Base-by-base conservation (phyloP, 2,888 invertebrate genomes). In the Hermodice carunculata region DNA sequence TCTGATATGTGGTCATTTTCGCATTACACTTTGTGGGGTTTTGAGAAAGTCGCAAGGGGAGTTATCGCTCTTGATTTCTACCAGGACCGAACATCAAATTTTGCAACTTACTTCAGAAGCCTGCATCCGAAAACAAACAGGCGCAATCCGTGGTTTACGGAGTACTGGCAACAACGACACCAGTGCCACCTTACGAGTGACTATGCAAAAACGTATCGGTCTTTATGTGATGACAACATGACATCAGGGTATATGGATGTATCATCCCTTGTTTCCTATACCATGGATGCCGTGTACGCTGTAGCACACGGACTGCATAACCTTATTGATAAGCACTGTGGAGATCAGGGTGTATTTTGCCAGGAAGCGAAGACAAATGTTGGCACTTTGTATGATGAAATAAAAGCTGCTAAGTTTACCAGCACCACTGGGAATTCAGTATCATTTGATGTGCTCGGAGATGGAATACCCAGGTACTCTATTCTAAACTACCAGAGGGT, bases 281-380 rank as follows among this genome's bases (percentile, higher is more conserved):
- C 59, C 0, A 64, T 80, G 1, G 78, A 81, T 53, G 76, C 78
- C 14, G 71, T 78, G 5, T 79, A 76, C 61, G 76, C 75, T 1
- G 58, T 79, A 31, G 76, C 74, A 1, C 69, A 72, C 11, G 76
- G 76, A 5, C 49, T 80, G 6, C 71, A 75, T 44, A 44, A 69
- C 26, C 59, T 64, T n/a, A 24, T 64, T 14, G 17, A 14, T 8
- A 44, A 58, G 24, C 40, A 43, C 26, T 64, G 64, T 28, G 58
- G 64, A 5, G 42, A 19, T 2, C 34, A 46, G 14, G n/a, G 24
- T 11, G 44, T 24, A 4, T 11, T 59, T 19, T 64, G 64, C 24
- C 11, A 29, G 14, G 17, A 29, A 3, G 59, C 51, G n/a, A 19
- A 49, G 2, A 44, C 6, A n/a, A 51, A 59, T 19, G 29, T 59